Conservation (phyloP, 53 echinoderm and acorn worm genomes). For the Temnopleurus reevesii region DNA sequence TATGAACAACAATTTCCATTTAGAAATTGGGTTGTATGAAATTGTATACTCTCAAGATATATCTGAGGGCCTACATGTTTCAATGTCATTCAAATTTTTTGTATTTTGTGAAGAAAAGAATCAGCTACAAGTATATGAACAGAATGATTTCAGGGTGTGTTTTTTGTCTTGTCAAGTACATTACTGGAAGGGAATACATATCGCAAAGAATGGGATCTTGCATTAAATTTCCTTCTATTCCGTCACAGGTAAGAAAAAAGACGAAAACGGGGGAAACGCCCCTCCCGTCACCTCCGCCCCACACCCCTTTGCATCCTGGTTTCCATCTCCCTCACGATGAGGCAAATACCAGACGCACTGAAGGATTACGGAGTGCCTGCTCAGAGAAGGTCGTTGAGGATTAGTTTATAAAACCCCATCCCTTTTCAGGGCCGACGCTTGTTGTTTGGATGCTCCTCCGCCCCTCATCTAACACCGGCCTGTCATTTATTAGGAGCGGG, state of each 20-base stretch:
- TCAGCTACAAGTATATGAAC: too few species aligned
- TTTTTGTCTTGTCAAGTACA: too few species aligned
- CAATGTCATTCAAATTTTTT: too few species aligned
- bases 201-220: too few species aligned
- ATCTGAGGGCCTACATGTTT: too few species aligned
- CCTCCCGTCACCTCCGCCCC: neutral
- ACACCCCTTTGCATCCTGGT: neutral
- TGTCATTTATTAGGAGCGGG: constrained; percentile 5
- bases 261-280: neutral
- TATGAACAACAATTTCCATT: too few species aligned
- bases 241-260: too few species aligned
- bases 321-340: neutral
- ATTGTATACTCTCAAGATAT: too few species aligned
- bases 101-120: too few species aligned
- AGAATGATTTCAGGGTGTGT: too few species aligned
- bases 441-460: constrained; percentile 35
- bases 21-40: too few species aligned
- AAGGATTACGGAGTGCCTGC: constrained; percentile 44
- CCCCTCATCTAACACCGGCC: constrained; percentile 18
- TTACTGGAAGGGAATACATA: too few species aligned
- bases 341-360: constrained; percentile 34
- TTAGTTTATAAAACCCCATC: constrained; percentile 47
- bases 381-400: constrained; percentile 47
- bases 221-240: neutral
- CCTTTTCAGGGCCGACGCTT: constrained; percentile 45